phyloP scores from a whole-genome alignment of 2,888 invertebrate genomes.

The Mythimna loreyi region DNA sequence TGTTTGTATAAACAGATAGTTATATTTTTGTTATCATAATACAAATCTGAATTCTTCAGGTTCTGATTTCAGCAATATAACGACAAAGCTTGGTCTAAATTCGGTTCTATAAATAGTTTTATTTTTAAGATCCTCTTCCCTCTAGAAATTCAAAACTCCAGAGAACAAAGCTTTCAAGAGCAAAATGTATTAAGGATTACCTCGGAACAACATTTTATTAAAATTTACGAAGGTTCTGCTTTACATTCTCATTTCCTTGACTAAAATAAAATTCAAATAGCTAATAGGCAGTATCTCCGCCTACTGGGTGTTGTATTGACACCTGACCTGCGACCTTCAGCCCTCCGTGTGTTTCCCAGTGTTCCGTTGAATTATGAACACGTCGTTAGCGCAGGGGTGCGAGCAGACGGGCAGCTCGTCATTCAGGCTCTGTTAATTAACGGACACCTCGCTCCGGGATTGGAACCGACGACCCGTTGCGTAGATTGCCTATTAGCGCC shows the following conservation, averaged over 20 bases:
- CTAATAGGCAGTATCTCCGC: conserved; percentile 1
- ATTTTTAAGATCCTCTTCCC: conserved; percentile 23
- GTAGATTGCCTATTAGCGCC: conserved; percentile 65
- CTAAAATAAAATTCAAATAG: conserved; percentile 23
- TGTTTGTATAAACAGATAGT: neutral
- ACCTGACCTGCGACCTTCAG: conserved; percentile 45
- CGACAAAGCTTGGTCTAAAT: conserved; percentile 1
- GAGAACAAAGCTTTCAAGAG: conserved; percentile 47
- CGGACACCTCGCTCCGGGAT: conserved; percentile 57
- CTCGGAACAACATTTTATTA: conserved; percentile 42
- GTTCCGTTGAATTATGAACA: conserved; percentile 58
- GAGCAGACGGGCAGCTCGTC: conserved; percentile 25
- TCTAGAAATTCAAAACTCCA: conserved; percentile 39
- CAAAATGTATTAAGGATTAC: conserved; percentile 45
- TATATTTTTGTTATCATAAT: neutral
- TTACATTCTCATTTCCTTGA: conserved; percentile 19
- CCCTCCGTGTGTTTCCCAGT: conserved; percentile 32
- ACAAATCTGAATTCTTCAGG: neutral
- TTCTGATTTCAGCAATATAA: conserved; percentile 12
- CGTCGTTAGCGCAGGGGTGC: conserved; percentile 45
- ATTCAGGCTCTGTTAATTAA: conserved; percentile 61
- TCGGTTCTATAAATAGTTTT: conserved; percentile 16
- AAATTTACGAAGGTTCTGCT: conserved; percentile 33
- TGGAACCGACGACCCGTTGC: conserved; percentile 58
- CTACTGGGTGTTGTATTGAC: conserved; percentile 22